Evolutionary conservation across 2,797 vertebrate genomes (phyloP), one percentile per base, ranked within the genome.

Genomic region (Brotula barbata): DNA sequence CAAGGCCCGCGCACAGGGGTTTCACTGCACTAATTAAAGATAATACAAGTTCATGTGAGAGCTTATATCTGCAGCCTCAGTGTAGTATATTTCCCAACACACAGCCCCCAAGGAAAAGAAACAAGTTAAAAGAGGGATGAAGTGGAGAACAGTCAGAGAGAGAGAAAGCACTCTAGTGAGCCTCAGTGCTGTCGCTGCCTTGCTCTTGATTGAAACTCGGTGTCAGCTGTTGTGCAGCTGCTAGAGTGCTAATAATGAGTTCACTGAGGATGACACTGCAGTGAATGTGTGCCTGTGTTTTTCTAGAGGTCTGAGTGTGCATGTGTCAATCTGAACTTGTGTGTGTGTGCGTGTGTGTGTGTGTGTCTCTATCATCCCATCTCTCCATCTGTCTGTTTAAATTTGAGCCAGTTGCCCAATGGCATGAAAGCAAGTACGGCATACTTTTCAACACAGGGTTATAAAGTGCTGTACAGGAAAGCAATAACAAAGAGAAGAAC

Each of bases 161-260:
- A 3, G 34, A 63, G 42, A 37, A 39, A 45, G 33, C 21, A 37
- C 39, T 68, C 59, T 39, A 3, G 31, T 67, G 17, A 50, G 56
- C 49, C 13, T 48, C 7, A 48, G 34, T 33, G 12, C 37, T 50
- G 14, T 28, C 46, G 52, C 58, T 66, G 58, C 41, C 25, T 58
- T 62, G 61, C 44, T 64, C 58, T 53, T 71, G 52, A 75, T 61
- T 59, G 42, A 68, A 74, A 48, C 46, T 58, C 51, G 34, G 44
- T 55, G 31, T 74, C 80, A 74, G 76, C 76, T 79, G 73, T 74
- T 74, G 54, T 57, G 50, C 73, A 78, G 66, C 75, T 82, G 76
- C 51, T 60, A 22, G 28, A 33, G 28, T 52, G 42, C 63, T 70
- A 73, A 68, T 64, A 58, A 75, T 68, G 63, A 46, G 14, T 58